These are phyloP conservation scores for Diadema setosum DNA, from an alignment of 35 echinoderm and acorn worm species.

Conservation along the genomic window DNA sequence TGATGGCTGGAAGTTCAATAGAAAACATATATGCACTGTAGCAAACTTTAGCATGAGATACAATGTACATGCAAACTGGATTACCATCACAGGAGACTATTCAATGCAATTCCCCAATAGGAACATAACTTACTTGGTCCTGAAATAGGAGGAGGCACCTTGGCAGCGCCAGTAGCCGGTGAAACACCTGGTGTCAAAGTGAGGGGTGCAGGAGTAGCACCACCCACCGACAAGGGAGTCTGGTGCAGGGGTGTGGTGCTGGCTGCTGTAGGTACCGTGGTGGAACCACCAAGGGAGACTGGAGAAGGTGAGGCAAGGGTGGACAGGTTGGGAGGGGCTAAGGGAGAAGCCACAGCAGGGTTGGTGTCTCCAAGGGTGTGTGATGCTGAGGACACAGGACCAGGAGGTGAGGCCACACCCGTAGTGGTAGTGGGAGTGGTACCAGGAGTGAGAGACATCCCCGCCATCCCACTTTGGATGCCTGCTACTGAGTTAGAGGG, in stretches of 20 bases:
- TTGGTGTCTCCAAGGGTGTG: no score
- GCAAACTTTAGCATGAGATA: no score
- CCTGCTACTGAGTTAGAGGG: conserved; percentile 44
- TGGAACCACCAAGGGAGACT: not conserved
- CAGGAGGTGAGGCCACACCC: not conserved
- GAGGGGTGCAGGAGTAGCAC: not conserved
- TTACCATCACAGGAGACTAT: no score
- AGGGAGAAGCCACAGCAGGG: not conserved
- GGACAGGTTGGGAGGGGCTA: not conserved
- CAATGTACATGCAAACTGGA: no score
- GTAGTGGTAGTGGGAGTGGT: not conserved
- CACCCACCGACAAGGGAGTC: not conserved
- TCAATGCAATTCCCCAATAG: no score
- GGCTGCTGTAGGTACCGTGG: not conserved
- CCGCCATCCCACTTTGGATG: conserved; percentile 40
- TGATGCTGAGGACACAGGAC: not conserved
- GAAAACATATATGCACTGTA: no score
- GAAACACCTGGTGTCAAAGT: not conserved
- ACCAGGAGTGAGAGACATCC: conserved; percentile 21
- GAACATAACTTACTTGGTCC: conserved; percentile 4
- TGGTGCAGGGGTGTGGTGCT: not conserved
- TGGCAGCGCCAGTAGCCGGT: not conserved
- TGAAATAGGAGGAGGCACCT: not conserved
- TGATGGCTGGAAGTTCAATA: no score
- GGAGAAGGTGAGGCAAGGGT: not conserved